Evolutionary conservation across 2,113 vertebrate genomes (phyloP).

Genomic region (Lepisosteus osseus): DNA sequence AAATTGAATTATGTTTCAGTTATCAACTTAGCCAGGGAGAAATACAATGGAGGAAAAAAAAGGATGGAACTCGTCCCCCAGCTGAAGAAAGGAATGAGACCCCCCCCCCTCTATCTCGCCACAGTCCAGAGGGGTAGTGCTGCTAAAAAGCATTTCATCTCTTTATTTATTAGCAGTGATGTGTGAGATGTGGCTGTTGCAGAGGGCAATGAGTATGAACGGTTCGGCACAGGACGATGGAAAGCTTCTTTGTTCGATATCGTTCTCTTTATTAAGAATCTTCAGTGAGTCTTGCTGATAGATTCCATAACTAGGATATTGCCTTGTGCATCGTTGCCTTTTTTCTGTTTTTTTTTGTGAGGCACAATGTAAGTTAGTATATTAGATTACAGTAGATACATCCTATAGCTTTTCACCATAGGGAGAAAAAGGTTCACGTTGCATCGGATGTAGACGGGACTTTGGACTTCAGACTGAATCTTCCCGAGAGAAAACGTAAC

Average conservation of each 20-base stretch:
- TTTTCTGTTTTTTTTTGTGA: background rate
- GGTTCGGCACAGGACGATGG: background rate
- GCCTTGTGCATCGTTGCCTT: slow-evolving; percentile 19
- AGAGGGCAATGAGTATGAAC: background rate
- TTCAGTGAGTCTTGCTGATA: background rate
- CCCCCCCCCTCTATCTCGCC: background rate
- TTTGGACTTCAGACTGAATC: background rate
- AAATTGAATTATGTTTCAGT: slow-evolving; percentile 35
- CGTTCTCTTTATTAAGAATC: background rate
- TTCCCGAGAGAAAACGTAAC: background rate
- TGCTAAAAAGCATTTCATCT: slow-evolving; percentile 11
- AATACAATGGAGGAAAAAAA: slow-evolving; percentile 3
- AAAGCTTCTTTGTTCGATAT: background rate
- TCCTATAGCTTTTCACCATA: background rate
- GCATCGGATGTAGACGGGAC: background rate
- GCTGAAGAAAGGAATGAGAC: background rate
- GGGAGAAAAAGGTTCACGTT: background rate
- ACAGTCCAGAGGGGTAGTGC: slow-evolving; percentile 1
- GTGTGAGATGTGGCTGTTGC: slow-evolving; percentile 18
- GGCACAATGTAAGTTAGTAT: background rate
- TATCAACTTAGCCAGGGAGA: slow-evolving; percentile 30
- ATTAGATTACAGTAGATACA: background rate
- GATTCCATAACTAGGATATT: slow-evolving; percentile 5
- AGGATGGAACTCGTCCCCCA: background rate
- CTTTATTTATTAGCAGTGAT: slow-evolving; percentile 23